Evolutionary conservation across 1,140 invertebrate genomes (phyloP).

Genomic region (Drosophila nigrodunni): DNA sequence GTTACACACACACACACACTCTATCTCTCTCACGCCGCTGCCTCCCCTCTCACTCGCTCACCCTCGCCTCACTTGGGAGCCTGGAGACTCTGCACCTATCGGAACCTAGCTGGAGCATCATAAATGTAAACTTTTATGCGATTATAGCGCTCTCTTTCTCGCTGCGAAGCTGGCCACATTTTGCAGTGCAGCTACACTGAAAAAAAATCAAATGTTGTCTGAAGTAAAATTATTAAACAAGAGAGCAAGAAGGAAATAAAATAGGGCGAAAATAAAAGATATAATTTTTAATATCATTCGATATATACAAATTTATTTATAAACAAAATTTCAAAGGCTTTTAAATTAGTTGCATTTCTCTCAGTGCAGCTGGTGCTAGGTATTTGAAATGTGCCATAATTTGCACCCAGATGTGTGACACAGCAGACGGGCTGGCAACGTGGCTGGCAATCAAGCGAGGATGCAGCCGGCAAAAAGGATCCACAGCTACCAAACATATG

Average conservation of each 20-base stretch:
- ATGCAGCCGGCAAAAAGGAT: slow-evolving; percentile 42
- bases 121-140: slow-evolving; percentile 81
- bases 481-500: slow-evolving; percentile 60
- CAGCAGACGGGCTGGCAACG: slow-evolving; percentile 53
- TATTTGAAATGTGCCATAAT: slow-evolving; percentile 81
- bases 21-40: slow-evolving; percentile 21
- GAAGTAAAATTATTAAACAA: too few species aligned
- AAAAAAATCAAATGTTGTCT: not conserved
- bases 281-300: too few species aligned
- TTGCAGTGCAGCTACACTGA: slow-evolving; percentile 46
- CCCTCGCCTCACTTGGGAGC: slow-evolving; percentile 24
- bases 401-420: slow-evolving; percentile 81
- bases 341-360: slow-evolving; percentile 7
- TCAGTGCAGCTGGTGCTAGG: slow-evolving; percentile 48
- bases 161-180: slow-evolving; percentile 40
- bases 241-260: not conserved
- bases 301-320: too few species aligned
- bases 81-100: slow-evolving; percentile 62
- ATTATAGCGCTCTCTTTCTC: slow-evolving; percentile 73
- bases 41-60: slow-evolving; percentile 1
- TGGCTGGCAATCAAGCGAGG: slow-evolving; percentile 48
- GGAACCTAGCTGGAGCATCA: slow-evolving; percentile 64
- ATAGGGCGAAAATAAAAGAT: too few species aligned
- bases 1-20: slow-evolving; percentile 1
- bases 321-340: not conserved